Base-by-base conservation (phyloP, 2,113 vertebrate genomes). In the Tachuris rubrigastra region DNA sequence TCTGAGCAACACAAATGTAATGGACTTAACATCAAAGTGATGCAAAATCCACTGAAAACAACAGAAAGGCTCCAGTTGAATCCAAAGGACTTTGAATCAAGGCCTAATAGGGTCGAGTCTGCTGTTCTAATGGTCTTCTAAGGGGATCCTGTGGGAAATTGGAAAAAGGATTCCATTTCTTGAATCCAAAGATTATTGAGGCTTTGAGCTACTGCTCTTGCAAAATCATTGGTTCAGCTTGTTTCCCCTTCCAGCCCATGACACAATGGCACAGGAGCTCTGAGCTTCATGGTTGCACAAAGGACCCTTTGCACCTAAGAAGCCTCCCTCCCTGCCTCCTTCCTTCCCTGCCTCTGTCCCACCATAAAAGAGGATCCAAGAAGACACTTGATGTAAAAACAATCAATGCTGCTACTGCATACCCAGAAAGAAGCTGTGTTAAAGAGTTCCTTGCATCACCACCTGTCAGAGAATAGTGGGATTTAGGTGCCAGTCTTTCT, bases 1-100 rank as follows among this genome's bases (percentile, higher is more conserved):
- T 96, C 73, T 89, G 65, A 95, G 93, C 80, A 87, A 72, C 93
- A 92, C 91, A 93, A 94, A 92, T 92, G 92, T 84, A 58, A 67
- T 3, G 6, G 92, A 81, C 88, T 90, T 84, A 68, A 94, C 65
- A 92, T 95, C 93, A 96, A 96, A 97, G 93, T 31, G 9, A 93
- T 75, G 80, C 41, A 59, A 92, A 96, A 85, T 72, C 90, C 52
- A 42, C 86, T 66, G 77, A 91, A 93, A 97, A 94, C 83, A 96
- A 94, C 77, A 89, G 73, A 92, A 94, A 72, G 77, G 14, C 33
- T 69, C 30, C 8, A 1, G 4, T 3, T 82, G 92, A 75, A 84
- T 78, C 74, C 76, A 73, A 37, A 78, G 30, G 56, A 92, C 80
- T 94, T 96, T 89, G 93, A 93, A 85, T 87, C 68, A 47, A 92